Conservation (phyloP, 1,140 invertebrate species). For the Apolygus lucorum region DNA sequence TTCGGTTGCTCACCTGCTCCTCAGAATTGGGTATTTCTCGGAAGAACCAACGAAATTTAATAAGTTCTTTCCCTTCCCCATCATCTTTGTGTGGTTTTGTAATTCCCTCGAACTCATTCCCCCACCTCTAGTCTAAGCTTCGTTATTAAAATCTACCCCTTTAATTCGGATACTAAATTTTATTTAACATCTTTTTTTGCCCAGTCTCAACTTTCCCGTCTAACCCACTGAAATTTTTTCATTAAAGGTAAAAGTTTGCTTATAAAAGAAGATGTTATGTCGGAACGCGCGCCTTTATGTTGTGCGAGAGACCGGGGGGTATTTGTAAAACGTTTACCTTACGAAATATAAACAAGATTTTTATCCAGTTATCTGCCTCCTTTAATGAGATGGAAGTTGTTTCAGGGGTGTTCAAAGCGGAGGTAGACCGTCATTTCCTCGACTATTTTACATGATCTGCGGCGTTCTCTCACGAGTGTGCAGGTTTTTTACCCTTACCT, state of each 20-base stretch:
- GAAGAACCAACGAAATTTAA: constrained; percentile 12
- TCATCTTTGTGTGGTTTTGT: constrained; percentile 3
- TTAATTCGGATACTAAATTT: constrained; percentile 9
- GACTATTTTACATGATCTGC: no score
- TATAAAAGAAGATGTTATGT: not conserved
- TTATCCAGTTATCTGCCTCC: no score
- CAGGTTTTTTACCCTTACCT: no score
- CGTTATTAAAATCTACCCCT: constrained; percentile 21
- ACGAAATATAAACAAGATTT: not conserved
- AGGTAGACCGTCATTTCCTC: no score
- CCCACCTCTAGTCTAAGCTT: not conserved
- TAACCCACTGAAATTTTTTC: not conserved
- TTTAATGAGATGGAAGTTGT: no score
- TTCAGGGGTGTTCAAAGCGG: no score
- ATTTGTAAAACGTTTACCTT: not conserved
- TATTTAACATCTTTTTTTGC: constrained; percentile 11
- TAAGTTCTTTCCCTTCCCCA: not conserved
- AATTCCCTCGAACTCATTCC: constrained; percentile 5
- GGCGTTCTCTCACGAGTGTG: no score
- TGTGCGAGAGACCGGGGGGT: not conserved
- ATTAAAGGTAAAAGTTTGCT: not conserved
- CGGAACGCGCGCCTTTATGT: not conserved
- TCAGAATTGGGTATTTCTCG: no score
- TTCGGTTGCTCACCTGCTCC: no score
- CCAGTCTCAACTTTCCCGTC: not conserved